Conservation (phyloP, 2,113 vertebrate species). For the Carlito syrichta region DNA sequence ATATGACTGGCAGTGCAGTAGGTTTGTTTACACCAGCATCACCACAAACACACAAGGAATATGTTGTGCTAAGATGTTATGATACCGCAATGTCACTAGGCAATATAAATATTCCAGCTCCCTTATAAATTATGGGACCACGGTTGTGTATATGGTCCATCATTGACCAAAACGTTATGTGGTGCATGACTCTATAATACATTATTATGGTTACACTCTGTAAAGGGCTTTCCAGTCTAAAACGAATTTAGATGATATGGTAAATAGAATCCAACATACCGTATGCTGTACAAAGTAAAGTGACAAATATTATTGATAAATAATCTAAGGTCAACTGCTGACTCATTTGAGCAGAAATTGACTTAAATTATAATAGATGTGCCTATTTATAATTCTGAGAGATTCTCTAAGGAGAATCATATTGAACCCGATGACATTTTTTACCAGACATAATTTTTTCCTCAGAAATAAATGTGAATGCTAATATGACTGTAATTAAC, state of each 20-base stretch:
- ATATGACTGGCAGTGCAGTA: not conserved
- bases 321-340: conserved; percentile 58
- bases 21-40: not conserved
- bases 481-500: conserved; percentile 36
- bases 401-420: conserved; percentile 5
- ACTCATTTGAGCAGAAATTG: conserved; percentile 53
- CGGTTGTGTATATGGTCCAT: not conserved
- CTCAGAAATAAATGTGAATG: conserved; percentile 37
- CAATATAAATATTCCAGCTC: not conserved
- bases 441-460: conserved; percentile 32
- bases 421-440: conserved; percentile 52
- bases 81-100: not conserved
- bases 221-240: conserved; percentile 20
- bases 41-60: not conserved
- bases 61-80: not conserved
- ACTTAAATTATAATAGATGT: conserved; percentile 52
- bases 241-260: conserved; percentile 9
- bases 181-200: not conserved
- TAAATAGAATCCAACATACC: conserved; percentile 43
- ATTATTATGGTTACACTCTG: not conserved
- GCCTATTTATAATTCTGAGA: conserved; percentile 55
- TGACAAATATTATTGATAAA: conserved; percentile 62
- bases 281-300: conserved; percentile 35
- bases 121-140: not conserved
- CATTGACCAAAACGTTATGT: not conserved